phyloP scores from a whole-genome alignment of 2,797 vertebrate genomes.

The Myotis pilosus region DNA sequence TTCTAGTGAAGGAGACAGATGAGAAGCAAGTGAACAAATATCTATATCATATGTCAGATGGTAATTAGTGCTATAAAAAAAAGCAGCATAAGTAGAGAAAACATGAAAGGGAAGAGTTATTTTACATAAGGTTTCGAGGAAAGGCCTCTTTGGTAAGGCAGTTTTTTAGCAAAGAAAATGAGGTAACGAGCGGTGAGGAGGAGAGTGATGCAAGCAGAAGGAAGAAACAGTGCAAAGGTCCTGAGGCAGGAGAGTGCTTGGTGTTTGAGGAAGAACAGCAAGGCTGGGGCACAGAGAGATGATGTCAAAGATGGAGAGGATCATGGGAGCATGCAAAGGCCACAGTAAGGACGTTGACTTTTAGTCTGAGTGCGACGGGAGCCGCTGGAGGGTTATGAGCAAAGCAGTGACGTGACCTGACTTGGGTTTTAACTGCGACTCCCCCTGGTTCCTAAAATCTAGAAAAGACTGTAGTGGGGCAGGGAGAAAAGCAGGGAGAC shows the following conservation, averaged over 20 bases:
- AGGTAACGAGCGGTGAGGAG: neutral
- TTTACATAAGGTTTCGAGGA: neutral
- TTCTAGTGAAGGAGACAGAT: neutral
- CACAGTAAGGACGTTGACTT: neutral
- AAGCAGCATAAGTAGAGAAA: neutral
- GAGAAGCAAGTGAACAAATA: neutral
- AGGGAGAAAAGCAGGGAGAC: neutral
- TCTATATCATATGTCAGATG: neutral
- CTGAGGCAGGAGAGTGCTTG: neutral
- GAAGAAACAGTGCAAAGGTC: neutral
- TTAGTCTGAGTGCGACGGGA: neutral
- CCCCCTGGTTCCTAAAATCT: neutral
- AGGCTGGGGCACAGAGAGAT: neutral
- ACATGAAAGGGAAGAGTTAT: neutral
- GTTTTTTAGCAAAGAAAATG: neutral
- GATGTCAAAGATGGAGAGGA: neutral
- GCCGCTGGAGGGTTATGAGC: neutral
- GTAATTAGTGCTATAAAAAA: neutral
- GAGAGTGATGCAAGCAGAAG: neutral
- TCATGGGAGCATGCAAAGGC: neutral
- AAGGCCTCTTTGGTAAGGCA: neutral
- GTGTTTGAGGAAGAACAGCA: neutral
- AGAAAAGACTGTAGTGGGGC: neutral
- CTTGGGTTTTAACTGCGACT: neutral
- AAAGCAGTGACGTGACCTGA: neutral